Evolutionary conservation across 2,888 invertebrate species (phyloP).

Genomic region (Octodonta nipae): DNA sequence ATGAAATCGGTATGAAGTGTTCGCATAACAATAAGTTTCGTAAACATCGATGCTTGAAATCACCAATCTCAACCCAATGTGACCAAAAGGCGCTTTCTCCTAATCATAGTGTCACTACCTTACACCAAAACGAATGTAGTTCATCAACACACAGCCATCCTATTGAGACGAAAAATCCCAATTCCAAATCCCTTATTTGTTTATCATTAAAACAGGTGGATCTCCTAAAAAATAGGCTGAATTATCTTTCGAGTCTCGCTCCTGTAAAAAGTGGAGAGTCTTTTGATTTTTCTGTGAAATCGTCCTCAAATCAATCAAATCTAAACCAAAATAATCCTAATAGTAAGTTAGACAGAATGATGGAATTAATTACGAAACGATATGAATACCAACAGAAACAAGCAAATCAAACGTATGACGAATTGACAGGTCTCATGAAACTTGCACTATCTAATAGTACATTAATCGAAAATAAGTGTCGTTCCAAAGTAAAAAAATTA

Average conservation of each 20-base stretch:
- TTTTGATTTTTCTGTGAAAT: not conserved
- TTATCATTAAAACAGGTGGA: constrained; percentile 22
- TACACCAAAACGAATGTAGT: too few relatives aligned
- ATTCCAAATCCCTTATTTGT: constrained; percentile 19
- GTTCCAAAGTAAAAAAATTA: too few relatives aligned
- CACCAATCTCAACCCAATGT: too few relatives aligned
- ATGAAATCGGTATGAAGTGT: constrained; percentile 13
- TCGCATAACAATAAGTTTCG: not conserved
- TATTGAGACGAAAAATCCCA: constrained; percentile 8
- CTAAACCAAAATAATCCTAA: constrained; percentile 5
- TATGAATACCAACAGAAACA: constrained; percentile 23
- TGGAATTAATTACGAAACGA: constrained; percentile 22
- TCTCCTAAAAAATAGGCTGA: constrained; percentile 18
- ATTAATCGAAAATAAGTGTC: too few relatives aligned
- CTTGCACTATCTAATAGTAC: constrained; percentile 19
- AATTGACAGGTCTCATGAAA: constrained; percentile 22
- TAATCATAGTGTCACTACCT: too few relatives aligned
- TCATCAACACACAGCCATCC: too few relatives aligned
- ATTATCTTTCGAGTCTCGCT: constrained; percentile 16
- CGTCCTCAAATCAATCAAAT: constrained; percentile 2
- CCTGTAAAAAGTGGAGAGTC: constrained; percentile 3
- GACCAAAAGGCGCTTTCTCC: too few relatives aligned
- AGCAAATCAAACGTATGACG: constrained; percentile 24
- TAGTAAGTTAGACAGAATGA: constrained; percentile 18
- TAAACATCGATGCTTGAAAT: not conserved